Base-by-base conservation (phyloP, 2,113 vertebrate genomes). In the Seriola dumerili region DNA sequence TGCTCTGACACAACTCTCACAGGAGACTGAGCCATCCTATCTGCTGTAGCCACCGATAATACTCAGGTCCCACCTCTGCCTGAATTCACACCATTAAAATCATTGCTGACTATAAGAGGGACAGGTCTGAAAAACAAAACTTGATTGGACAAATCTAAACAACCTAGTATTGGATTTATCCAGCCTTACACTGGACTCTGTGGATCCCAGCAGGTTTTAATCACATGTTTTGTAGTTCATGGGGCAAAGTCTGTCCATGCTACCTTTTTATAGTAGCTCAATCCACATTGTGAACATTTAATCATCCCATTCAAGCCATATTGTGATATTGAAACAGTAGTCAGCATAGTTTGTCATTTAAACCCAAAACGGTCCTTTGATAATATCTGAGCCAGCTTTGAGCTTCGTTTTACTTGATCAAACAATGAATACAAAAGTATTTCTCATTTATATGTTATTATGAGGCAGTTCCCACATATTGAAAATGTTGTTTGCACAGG, bases 21-120 rank as follows among this genome's bases (percentile, higher is more conserved):
- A 79, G 72, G 85, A 92, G 82, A 85, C 79, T 52, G 80, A 90
- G 83, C 81, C 84, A 72, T 85, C 73, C 65, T 67, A 44, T 72
- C 74, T 75, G 67, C 84, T 79, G 82, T 85, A 86, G 81, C 67
- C 83, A 89, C 84, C 32, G 13, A 75, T 71, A 61, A 86, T 63
- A 72, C 91, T 94, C 93, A 93, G 93, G 92, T 88, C 84, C 81
- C 55, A 34, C 32, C 57, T 78, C 67, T 72, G 76, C 77, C 88
- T 72, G 79, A 78, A 75, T 36, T 65, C 42, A 50, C 75, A 63
- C 52, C 29, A 52, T 64, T 52, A 58, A 64, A 54, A 63, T 34
- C 48, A 81, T 14, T 58, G 29, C 46, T 71, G 50, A 77, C 63
- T 8, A 0, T 23, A 54, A 76, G 13, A 29, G 59, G 54, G 69